These are phyloP conservation scores for Agrilus biguttatus DNA, from an alignment of 2,888 invertebrate genomes.

Conservation along the genomic window DNA sequence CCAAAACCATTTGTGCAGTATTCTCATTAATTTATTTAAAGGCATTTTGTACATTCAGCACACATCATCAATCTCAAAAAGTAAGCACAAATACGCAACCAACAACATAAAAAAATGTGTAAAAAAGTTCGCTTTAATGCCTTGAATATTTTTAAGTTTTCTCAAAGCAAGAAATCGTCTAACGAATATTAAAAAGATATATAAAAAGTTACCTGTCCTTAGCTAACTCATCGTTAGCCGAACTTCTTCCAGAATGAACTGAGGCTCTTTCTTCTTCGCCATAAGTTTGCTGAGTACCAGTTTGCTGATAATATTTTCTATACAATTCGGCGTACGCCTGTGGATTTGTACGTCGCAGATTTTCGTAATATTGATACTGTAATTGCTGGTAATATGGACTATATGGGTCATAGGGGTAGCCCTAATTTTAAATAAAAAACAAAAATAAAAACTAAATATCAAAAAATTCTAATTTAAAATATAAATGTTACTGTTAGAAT, in stretches of 20 bases:
- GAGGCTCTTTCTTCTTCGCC: conserved; percentile 55
- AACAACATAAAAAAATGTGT: conserved; percentile 3
- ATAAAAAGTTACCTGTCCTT: conserved; percentile 40
- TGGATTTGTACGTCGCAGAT: conserved; percentile 61
- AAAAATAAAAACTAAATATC: conserved; percentile 1
- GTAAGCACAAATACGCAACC: background rate
- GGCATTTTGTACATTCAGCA: conserved; percentile 1
- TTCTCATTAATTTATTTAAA: background rate
- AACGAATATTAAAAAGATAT: background rate
- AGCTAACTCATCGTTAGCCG: conserved; percentile 47
- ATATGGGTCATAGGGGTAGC: conserved; percentile 40
- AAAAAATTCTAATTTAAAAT: background rate
- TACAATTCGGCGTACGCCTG: conserved; percentile 68
- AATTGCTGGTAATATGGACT: conserved; percentile 40
- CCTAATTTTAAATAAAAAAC: conserved; percentile 13
- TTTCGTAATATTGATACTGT: conserved; percentile 63
- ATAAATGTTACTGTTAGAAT: no score
- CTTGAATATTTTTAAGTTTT: background rate
- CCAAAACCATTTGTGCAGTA: background rate
- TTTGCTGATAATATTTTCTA: conserved; percentile 45
- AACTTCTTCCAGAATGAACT: conserved; percentile 73
- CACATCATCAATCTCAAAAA: background rate
- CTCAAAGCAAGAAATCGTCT: conserved; percentile 3
- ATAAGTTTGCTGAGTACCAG: conserved; percentile 15
- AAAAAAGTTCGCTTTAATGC: background rate